Conservation (phyloP, 2,797 vertebrate genomes). For the Cygnus olor region DNA sequence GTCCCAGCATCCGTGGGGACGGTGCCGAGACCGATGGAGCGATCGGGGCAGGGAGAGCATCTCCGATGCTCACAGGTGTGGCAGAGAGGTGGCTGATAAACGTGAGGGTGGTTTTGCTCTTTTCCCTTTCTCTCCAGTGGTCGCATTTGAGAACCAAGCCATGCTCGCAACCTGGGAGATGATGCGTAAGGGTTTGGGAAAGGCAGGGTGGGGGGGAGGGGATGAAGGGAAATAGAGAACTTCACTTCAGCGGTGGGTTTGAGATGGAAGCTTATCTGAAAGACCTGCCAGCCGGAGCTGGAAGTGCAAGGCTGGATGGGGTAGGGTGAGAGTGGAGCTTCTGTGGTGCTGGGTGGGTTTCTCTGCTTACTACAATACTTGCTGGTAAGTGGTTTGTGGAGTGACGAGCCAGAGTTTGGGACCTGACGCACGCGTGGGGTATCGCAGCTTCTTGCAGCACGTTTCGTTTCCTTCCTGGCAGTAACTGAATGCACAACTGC, state of each 20-base stretch:
- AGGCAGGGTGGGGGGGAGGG: background rate
- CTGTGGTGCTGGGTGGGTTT: background rate
- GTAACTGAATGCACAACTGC: background rate
- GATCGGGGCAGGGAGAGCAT: too few relatives aligned
- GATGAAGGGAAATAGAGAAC: background rate
- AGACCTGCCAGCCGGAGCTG: background rate
- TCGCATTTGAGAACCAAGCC: background rate
- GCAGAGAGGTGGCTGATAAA: background rate
- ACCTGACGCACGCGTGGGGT: accelerated
- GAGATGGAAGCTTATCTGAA: background rate
- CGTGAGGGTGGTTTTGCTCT: background rate
- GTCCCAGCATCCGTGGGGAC: too few relatives aligned
- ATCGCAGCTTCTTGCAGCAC: background rate
- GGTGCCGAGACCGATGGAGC: too few relatives aligned
- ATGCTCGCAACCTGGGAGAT: background rate
- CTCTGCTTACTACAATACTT: background rate
- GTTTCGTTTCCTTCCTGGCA: background rate
- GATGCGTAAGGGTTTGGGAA: background rate
- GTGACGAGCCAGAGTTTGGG: background rate
- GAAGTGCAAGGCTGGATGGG: background rate
- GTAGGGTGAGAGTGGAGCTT: background rate
- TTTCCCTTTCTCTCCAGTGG: background rate
- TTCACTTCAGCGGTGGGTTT: background rate
- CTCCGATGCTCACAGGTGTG: too few relatives aligned
- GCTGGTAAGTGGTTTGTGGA: background rate